Conservation (phyloP, 2,113 vertebrate genomes). For the Callocephalon fimbriatum region DNA sequence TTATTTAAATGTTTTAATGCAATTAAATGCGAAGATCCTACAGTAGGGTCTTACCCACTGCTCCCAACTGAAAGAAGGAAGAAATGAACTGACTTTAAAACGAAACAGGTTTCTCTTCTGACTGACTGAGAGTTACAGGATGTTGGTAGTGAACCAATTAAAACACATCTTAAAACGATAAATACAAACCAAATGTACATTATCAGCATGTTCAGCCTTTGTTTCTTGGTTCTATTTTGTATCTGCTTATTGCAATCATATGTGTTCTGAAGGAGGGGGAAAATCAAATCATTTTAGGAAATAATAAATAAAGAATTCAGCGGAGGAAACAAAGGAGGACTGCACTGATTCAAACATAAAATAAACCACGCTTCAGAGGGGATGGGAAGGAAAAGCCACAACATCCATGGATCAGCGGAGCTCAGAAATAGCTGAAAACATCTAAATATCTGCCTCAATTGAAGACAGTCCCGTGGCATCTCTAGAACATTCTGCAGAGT, state of each 20-base stretch:
- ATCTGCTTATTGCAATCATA: conserved; percentile 67
- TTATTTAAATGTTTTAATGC: background rate
- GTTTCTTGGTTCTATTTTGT: conserved; percentile 48
- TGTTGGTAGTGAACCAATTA: conserved; percentile 75
- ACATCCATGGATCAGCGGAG: background rate
- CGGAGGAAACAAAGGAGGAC: conserved; percentile 41
- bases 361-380: background rate
- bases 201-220: conserved; percentile 69
- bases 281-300: conserved; percentile 73
- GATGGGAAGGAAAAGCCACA: background rate
- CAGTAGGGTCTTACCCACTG: background rate
- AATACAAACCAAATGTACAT: conserved; percentile 75
- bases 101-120: conserved; percentile 69
- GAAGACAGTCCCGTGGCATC: rapidly evolving
- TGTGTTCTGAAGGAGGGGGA: conserved; percentile 25
- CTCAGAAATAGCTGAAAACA: background rate
- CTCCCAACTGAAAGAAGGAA: conserved; percentile 11
- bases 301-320: conserved; percentile 71
- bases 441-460: background rate
- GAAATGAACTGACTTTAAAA: conserved; percentile 62
- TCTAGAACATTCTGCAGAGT: background rate
- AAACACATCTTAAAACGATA: conserved; percentile 73
- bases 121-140: conserved; percentile 62
- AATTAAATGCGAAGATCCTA: conserved; percentile 36
- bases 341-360: conserved; percentile 27